Conservation (phyloP, 1,140 invertebrate species). For the Drosophila nannoptera region DNA sequence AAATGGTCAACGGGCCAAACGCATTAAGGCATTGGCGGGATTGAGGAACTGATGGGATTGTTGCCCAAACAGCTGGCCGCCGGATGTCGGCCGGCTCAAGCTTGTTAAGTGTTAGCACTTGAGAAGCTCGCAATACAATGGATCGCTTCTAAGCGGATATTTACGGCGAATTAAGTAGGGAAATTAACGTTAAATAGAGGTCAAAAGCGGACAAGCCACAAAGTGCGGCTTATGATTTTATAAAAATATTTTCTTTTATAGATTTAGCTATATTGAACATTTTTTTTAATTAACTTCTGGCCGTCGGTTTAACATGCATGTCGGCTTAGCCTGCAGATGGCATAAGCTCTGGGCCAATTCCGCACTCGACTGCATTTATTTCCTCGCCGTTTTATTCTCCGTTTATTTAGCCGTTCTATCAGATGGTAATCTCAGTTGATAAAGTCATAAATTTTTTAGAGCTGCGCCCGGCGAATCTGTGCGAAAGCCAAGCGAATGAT, state of each 20-base stretch:
- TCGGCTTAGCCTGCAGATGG: not conserved
- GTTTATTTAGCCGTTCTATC: conserved; percentile 6
- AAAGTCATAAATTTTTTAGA: conserved; percentile 30
- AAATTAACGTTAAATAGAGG: no score
- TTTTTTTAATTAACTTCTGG: no score
- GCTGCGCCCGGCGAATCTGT: conserved; percentile 25
- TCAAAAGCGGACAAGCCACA: no score
- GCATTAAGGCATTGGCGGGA: not conserved
- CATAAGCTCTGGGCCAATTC: no score
- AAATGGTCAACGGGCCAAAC: conserved; percentile 65
- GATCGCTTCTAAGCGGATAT: not conserved
- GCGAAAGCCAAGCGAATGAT: conserved; percentile 32
- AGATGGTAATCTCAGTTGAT: conserved; percentile 20
- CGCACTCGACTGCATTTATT: no score
- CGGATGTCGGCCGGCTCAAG: conserved; percentile 24
- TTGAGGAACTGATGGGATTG: conserved; percentile 23
- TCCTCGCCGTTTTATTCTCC: no score
- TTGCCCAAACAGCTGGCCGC: conserved; percentile 22
- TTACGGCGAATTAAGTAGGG: no score
- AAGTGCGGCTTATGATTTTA: no score
- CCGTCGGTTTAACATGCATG: not conserved
- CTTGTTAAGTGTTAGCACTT: not conserved
- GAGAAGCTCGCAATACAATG: not conserved
- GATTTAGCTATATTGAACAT: not conserved
- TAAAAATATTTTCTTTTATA: no score